Evolutionary conservation across 2,113 vertebrate genomes (phyloP).

Genomic region (Apteryx mantelli): DNA sequence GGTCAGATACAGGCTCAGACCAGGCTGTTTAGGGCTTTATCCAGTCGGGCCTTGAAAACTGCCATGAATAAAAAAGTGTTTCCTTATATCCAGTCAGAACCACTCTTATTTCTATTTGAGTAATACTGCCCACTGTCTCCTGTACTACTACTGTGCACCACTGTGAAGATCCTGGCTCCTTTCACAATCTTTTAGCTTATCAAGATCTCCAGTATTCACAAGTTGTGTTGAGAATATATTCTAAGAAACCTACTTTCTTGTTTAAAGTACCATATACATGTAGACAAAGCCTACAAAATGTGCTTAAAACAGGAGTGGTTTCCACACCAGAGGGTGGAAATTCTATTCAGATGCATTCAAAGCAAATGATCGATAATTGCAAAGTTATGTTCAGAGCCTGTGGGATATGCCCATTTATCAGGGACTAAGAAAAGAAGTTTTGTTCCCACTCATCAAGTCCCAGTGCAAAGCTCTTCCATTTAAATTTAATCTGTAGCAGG

Average conservation of each 20-base stretch:
- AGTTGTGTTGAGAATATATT: background rate
- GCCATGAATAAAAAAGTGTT: background rate
- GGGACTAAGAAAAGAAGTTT: background rate
- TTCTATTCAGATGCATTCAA: background rate
- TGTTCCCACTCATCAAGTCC: background rate
- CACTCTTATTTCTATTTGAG: background rate
- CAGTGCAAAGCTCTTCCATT: background rate
- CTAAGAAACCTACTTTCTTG: background rate
- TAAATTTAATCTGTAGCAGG: background rate
- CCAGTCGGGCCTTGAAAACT: background rate
- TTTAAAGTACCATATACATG: background rate
- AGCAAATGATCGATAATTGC: background rate
- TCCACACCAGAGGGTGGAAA: background rate
- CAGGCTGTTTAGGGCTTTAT: background rate
- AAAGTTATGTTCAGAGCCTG: background rate
- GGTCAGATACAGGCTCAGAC: background rate
- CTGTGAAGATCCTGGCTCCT: background rate
- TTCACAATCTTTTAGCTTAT: background rate
- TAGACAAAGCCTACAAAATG: background rate
- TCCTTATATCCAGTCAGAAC: background rate
- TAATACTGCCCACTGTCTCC: too few relatives aligned
- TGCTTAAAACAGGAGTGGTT: background rate
- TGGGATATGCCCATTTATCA: background rate
- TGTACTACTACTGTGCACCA: accelerated
- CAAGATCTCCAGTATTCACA: background rate